These are phyloP conservation scores for Drosophila pseudoobscura DNA, from an alignment of 1,140 invertebrate species.

Conservation along the genomic window DNA sequence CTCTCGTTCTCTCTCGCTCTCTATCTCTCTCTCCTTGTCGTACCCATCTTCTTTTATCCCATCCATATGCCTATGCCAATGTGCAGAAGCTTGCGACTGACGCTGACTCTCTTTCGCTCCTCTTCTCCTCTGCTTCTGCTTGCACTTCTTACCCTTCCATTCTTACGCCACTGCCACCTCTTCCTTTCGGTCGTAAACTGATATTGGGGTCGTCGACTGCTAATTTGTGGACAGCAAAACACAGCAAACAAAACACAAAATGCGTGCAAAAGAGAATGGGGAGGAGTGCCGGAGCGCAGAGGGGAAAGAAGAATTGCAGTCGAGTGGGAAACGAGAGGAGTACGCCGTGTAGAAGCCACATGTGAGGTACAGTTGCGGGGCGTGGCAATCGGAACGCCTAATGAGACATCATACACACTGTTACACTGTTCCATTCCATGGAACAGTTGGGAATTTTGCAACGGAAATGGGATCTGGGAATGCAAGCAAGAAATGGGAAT, in stretches of 20 bases:
- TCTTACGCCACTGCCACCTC: slow-evolving; percentile 11
- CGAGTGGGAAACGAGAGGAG: neutral
- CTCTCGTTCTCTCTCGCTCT: neutral
- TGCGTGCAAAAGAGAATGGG: slow-evolving; percentile 41
- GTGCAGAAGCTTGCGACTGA: neutral
- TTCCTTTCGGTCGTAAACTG: slow-evolving; percentile 65
- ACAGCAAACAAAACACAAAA: slow-evolving; percentile 46
- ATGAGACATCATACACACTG: neutral
- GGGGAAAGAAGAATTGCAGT: slow-evolving; percentile 18
- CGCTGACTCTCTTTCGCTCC: no score
- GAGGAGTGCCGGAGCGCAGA: slow-evolving; percentile 42
- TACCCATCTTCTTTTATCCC: no score
- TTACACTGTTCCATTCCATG: neutral
- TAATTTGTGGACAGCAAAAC: slow-evolving; percentile 70
- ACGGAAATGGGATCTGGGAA: neutral
- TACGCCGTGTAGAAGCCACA: slow-evolving; percentile 24
- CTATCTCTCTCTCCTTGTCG: no score
- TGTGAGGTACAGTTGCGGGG: slow-evolving; percentile 66
- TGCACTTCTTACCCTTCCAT: slow-evolving; percentile 1
- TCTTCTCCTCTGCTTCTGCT: no score
- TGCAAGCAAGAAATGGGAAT: no score
- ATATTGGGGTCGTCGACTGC: slow-evolving; percentile 81
- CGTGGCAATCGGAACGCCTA: slow-evolving; percentile 39
- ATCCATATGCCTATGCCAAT: slow-evolving; percentile 32
- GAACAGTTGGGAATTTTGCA: slow-evolving; percentile 15